Conservation (phyloP, 1,140 invertebrate genomes). For the Zelostemma sp. region DNA sequence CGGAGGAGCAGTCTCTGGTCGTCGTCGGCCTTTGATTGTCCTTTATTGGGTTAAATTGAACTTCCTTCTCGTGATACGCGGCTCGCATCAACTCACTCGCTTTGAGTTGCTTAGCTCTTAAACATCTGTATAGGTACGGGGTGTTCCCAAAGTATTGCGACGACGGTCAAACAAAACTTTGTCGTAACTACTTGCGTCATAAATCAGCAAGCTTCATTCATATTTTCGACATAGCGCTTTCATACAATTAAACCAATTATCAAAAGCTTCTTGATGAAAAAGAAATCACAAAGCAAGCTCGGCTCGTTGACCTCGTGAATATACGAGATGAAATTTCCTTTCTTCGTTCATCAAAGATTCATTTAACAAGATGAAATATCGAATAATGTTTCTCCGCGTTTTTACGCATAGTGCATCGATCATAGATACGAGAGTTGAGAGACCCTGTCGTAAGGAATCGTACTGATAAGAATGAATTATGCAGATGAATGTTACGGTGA, state of each 20-base stretch:
- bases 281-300: no score
- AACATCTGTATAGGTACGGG: slow-evolving; percentile 65
- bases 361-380: not conserved
- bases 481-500: slow-evolving; percentile 67
- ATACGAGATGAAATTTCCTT: no score
- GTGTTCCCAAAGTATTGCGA: slow-evolving; percentile 62
- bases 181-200: not conserved
- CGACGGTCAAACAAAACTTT: slow-evolving; percentile 6
- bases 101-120: slow-evolving; percentile 67
- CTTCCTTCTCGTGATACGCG: slow-evolving; percentile 71
- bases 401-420: not conserved
- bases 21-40: slow-evolving; percentile 70
- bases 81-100: slow-evolving; percentile 70
- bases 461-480: slow-evolving; percentile 67
- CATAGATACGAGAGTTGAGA: slow-evolving; percentile 46
- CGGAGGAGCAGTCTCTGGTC: slow-evolving; percentile 63
- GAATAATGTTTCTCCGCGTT: not conserved
- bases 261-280: no score
- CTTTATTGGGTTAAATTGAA: slow-evolving; percentile 72
- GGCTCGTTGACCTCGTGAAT: no score
- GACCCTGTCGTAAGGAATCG: slow-evolving; percentile 60
- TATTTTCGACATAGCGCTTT: not conserved
- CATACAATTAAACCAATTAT: no score
- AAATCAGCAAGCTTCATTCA: slow-evolving; percentile 1
- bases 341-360: not conserved